phyloP scores from a whole-genome alignment of 2,113 vertebrate genomes.

The Oreocharis arfaki region DNA sequence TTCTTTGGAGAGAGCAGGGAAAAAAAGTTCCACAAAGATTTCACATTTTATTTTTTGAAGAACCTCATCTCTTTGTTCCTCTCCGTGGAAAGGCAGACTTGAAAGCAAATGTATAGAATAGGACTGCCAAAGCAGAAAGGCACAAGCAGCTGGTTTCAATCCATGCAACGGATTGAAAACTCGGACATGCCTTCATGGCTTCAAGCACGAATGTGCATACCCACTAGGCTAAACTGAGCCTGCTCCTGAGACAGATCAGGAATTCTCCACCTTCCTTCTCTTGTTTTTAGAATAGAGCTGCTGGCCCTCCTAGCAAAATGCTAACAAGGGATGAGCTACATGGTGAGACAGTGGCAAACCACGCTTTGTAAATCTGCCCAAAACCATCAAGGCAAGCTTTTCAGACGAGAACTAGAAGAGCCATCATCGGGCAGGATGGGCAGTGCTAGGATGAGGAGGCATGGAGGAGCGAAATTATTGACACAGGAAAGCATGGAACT shows the following conservation, averaged over 20 bases:
- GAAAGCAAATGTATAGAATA: neutral
- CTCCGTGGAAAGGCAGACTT: neutral
- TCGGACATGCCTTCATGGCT: neutral
- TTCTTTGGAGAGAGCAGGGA: neutral
- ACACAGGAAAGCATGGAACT: neutral
- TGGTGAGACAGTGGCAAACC: neutral
- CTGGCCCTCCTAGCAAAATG: neutral
- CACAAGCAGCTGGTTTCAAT: conserved; percentile 1
- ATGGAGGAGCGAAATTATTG: neutral
- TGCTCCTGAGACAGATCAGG: fast-evolving
- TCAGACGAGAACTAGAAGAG: neutral
- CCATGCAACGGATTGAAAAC: neutral
- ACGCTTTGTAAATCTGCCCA: neutral
- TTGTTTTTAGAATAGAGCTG: neutral
- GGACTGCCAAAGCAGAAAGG: neutral
- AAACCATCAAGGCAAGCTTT: neutral
- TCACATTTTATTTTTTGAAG: neutral
- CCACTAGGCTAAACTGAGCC: neutral
- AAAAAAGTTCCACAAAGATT: neutral
- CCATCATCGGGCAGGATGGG: no score
- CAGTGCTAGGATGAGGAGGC: neutral
- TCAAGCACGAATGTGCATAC: fast-evolving
- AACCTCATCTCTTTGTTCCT: neutral
- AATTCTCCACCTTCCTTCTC: neutral
- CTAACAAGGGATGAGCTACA: neutral